These are phyloP conservation scores for Oryzias javanicus DNA, from an alignment of 2,113 vertebrate species.

Conservation along the genomic window DNA sequence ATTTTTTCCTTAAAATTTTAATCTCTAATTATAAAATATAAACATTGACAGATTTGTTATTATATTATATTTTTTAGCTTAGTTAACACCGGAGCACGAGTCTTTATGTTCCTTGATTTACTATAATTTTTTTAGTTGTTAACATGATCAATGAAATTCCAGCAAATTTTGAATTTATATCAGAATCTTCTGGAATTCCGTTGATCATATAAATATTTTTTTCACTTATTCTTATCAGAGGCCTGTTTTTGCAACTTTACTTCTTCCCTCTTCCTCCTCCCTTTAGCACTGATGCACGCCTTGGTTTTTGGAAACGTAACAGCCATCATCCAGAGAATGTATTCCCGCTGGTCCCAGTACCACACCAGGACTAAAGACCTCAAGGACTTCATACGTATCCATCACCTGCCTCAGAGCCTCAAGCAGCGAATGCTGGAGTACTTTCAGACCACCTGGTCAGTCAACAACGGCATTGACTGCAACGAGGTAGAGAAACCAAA, in stretches of 20 bases:
- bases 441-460: slow-evolving; percentile 98
- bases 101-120: too few species aligned
- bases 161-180: too few species aligned
- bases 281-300: slow-evolving; percentile 94
- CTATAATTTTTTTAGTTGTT: too few species aligned
- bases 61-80: too few species aligned
- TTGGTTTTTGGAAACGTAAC: slow-evolving; percentile 98
- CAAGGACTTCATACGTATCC: slow-evolving; percentile 96
- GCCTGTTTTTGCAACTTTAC: neutral
- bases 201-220: too few species aligned
- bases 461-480: slow-evolving; percentile 98
- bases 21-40: too few species aligned
- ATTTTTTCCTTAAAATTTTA: too few species aligned
- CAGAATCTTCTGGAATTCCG: too few species aligned
- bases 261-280: neutral
- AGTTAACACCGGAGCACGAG: too few species aligned
- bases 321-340: slow-evolving; percentile 98
- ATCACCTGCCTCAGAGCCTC: slow-evolving; percentile 93
- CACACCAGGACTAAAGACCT: slow-evolving; percentile 97
- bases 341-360: slow-evolving; percentile 97
- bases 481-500: slow-evolving; percentile 84
- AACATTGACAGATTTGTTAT: too few species aligned
- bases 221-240: too few species aligned
- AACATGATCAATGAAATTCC: too few species aligned
- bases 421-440: slow-evolving; percentile 99